These are phyloP conservation scores for Atta colombica DNA, from an alignment of 1,140 invertebrate genomes.

Conservation along the genomic window DNA sequence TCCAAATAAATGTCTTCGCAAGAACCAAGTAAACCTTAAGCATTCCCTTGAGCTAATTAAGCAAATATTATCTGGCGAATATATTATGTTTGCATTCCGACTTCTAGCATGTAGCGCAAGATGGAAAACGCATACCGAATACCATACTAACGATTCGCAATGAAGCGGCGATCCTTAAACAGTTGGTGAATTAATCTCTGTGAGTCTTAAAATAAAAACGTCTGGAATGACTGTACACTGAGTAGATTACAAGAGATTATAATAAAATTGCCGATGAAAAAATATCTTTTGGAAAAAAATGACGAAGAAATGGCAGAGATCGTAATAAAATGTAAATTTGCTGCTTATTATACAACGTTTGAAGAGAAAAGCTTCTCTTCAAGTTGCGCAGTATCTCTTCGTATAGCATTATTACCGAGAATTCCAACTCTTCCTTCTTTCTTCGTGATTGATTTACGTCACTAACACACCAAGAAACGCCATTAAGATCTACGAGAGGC, in stretches of 20 bases:
- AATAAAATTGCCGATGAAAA: constrained; percentile 25
- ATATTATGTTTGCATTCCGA: constrained; percentile 41
- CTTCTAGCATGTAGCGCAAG: constrained; percentile 7
- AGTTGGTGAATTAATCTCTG: neutral
- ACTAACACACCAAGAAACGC: constrained; percentile 38
- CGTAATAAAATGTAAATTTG: constrained; percentile 28
- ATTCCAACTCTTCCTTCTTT: constrained; percentile 1
- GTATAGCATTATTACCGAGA: constrained; percentile 24
- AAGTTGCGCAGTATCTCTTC: neutral
- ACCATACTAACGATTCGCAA: constrained; percentile 8
- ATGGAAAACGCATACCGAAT: constrained; percentile 13
- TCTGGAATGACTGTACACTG: neutral
- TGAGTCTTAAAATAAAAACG: neutral
- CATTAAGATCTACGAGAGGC: constrained; percentile 49
- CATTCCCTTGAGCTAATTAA: constrained; percentile 50
- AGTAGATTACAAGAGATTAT: neutral
- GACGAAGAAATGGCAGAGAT: constrained; percentile 17
- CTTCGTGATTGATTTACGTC: constrained; percentile 44
- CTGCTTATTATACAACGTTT: neutral
- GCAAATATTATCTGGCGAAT: constrained; percentile 41
- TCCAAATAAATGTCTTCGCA: constrained; percentile 20
- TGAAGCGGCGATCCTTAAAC: neutral
- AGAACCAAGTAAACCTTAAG: neutral
- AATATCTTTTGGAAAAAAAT: neutral
- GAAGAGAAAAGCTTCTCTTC: neutral